Evolutionary conservation across 2,797 vertebrate species (phyloP).

Genomic region (Chelonia mydas): DNA sequence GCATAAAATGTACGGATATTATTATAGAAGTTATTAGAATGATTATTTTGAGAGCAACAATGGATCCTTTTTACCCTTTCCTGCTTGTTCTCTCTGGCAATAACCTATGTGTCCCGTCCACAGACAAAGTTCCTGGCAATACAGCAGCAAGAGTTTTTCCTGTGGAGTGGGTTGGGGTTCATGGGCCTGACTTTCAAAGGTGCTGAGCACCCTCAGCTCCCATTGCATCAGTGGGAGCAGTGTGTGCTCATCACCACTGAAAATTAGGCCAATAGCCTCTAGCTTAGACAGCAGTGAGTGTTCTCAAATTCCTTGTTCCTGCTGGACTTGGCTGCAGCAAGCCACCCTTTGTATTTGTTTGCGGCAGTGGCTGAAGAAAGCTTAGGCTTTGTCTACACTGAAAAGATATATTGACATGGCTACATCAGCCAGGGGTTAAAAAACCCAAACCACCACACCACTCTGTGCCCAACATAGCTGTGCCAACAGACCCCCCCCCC

Average conservation of each 20-base stretch:
- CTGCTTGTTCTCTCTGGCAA: not conserved
- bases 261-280: no score
- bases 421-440: not conserved
- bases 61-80: not conserved
- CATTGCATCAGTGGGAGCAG: not conserved
- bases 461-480: not conserved
- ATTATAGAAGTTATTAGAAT: not conserved
- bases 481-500: not conserved
- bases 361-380: not conserved
- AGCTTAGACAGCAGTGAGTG: not conserved
- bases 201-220: not conserved
- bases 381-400: not conserved
- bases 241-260: fast-evolving
- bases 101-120: not conserved
- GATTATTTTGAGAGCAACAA: not conserved
- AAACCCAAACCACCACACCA: not conserved
- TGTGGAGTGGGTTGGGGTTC: not conserved
- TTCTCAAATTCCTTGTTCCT: not conserved
- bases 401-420: not conserved
- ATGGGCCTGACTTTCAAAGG: not conserved
- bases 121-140: not conserved
- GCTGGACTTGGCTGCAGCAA: not conserved
- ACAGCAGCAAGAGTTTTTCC: not conserved
- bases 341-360: not conserved
- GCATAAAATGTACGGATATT: fast-evolving